phyloP scores from a whole-genome alignment of 2,888 invertebrate species.

The Alcis repandata region DNA sequence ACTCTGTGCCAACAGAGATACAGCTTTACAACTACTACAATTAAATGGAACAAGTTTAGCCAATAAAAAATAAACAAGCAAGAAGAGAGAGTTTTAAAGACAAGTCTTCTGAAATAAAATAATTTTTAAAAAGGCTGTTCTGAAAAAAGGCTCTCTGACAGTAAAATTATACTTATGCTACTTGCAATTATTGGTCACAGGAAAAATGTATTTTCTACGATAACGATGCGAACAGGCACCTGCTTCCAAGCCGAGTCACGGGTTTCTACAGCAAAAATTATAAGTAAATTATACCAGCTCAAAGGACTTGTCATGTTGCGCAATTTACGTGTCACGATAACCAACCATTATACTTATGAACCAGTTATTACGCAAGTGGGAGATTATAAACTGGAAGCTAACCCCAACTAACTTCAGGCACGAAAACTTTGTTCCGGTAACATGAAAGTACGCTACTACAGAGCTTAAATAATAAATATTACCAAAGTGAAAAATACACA shows the following conservation, averaged over 20 bases:
- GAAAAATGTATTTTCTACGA: not conserved
- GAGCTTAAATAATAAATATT: slow-evolving; percentile 7
- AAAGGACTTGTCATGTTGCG: not conserved
- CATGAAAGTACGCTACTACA: not conserved
- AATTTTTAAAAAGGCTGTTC: too few relatives aligned
- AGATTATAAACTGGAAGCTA: slow-evolving; percentile 19
- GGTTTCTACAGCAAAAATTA: not conserved
- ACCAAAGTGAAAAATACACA: not conserved
- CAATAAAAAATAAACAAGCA: too few relatives aligned
- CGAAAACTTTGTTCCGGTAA: slow-evolving; percentile 21
- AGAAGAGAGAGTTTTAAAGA: too few relatives aligned
- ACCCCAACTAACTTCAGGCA: slow-evolving; percentile 22
- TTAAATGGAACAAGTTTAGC: too few relatives aligned
- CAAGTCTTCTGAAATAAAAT: too few relatives aligned
- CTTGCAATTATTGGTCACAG: not conserved
- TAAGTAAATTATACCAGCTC: not conserved
- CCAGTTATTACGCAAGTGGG: not conserved
- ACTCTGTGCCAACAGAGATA: too few relatives aligned
- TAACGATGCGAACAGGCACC: slow-evolving; percentile 1
- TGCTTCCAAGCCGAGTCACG: not conserved
- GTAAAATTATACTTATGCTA: too few relatives aligned
- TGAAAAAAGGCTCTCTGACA: too few relatives aligned
- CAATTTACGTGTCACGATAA: slow-evolving; percentile 25
- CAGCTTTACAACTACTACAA: too few relatives aligned
- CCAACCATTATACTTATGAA: slow-evolving; percentile 20